phyloP scores from a whole-genome alignment of 2,888 invertebrate species.

The Machimus atricapillus region DNA sequence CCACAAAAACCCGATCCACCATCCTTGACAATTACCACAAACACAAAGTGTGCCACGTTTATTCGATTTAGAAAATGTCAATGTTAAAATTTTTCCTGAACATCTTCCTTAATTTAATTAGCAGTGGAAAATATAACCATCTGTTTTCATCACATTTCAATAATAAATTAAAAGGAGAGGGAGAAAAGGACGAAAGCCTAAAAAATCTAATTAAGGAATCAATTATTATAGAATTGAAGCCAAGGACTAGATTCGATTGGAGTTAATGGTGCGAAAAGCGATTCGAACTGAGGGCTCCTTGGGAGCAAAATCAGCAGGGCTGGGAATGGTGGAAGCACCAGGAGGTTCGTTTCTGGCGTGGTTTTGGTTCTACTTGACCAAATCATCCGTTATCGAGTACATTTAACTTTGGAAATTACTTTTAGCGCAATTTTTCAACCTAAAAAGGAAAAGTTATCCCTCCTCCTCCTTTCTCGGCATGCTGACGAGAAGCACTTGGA shows the following conservation, averaged over 20 bases:
- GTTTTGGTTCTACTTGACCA: constrained; percentile 26
- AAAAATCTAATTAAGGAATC: constrained; percentile 28
- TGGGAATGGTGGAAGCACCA: neutral
- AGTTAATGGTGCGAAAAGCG: constrained; percentile 30
- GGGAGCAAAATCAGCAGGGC: neutral
- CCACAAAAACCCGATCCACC: too few species aligned
- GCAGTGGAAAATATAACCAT: neutral
- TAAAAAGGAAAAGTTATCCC: constrained; percentile 28
- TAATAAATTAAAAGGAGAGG: neutral
- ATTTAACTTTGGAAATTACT: constrained; percentile 38
- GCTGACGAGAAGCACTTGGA: neutral
- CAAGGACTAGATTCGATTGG: neutral
- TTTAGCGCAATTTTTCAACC: constrained; percentile 32
- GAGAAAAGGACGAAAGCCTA: neutral
- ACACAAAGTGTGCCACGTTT: too few species aligned
- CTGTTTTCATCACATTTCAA: constrained; percentile 20
- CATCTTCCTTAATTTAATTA: neutral
- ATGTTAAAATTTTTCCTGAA: neutral
- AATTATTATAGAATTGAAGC: constrained; percentile 12
- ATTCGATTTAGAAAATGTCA: neutral
- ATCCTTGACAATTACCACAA: too few species aligned
- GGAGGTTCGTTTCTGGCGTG: neutral
- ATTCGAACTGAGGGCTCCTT: neutral
- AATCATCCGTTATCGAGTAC: constrained; percentile 36
- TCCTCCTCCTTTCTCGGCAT: neutral